Evolutionary conservation across 2,888 invertebrate genomes (phyloP).

Genomic region (Lasioglossum pauxillum): DNA sequence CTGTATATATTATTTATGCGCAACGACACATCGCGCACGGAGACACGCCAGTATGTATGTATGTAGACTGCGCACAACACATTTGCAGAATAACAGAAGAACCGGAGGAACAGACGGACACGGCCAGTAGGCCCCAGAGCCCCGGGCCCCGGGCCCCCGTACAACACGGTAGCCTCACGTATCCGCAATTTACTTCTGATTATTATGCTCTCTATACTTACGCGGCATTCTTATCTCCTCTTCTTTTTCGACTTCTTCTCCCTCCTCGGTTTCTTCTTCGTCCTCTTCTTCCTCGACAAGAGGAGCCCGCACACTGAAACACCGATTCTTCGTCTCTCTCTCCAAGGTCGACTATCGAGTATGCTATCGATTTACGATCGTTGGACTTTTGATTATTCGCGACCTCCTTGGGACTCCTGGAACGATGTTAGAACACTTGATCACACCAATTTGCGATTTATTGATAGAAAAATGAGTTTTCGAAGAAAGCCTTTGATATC

Average conservation of each 20-base stretch:
- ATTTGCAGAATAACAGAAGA: slow-evolving; percentile 38
- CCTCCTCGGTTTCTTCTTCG: slow-evolving; percentile 4
- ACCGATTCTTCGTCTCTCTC: slow-evolving; percentile 1
- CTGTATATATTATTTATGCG: neutral
- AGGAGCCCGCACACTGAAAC: neutral
- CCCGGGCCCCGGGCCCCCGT: slow-evolving; percentile 63
- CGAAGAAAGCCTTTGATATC: too few species aligned
- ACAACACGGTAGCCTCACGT: slow-evolving; percentile 84
- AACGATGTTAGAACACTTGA: neutral
- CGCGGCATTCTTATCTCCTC: slow-evolving; percentile 74
- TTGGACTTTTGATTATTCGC: slow-evolving; percentile 48
- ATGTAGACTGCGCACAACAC: neutral
- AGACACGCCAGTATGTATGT: neutral
- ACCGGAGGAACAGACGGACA: slow-evolving; percentile 35
- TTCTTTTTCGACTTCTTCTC: slow-evolving; percentile 34
- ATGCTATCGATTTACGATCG: slow-evolving; percentile 58
- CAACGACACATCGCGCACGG: neutral
- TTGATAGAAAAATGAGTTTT: neutral
- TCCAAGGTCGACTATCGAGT: slow-evolving; percentile 48
- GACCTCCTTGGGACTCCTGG: neutral
- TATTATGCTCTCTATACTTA: slow-evolving; percentile 82
- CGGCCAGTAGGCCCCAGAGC: slow-evolving; percentile 39
- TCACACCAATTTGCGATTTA: neutral
- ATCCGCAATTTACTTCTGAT: slow-evolving; percentile 84
- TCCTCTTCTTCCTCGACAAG: slow-evolving; percentile 13